A percentile compares a stretch with the other conserved stretches of the same genome.
Conservation (phyloP, 2,888 invertebrate genomes). For the Lumbricus terrestris region DNA sequence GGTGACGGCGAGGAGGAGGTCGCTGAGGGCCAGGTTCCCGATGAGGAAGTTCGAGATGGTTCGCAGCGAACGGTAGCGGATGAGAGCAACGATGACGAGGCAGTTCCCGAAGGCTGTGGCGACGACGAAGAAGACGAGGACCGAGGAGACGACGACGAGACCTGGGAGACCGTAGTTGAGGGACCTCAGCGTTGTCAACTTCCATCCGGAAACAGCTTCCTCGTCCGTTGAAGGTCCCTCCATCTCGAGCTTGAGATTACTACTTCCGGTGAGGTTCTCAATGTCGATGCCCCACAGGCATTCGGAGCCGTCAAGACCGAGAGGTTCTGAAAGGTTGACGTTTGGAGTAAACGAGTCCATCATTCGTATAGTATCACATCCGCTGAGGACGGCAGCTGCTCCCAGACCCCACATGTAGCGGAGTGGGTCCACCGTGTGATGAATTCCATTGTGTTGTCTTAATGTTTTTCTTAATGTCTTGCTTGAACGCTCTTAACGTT, state of each 20-base stretch:
- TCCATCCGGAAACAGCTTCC: not conserved
- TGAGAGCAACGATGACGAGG: slow-evolving; percentile 54
- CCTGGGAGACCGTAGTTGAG: slow-evolving; percentile 22
- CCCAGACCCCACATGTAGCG: not conserved
- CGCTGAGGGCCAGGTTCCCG: slow-evolving; percentile 58
- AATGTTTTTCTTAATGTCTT: not conserved
- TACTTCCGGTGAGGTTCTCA: not conserved
- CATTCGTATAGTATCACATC: not conserved
- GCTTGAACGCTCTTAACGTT: not conserved
- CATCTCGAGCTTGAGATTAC: not conserved
- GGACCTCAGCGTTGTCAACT: not conserved
- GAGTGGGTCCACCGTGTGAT: not conserved
- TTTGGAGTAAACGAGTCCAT: not conserved
- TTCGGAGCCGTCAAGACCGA: not conserved
- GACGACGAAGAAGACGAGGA: slow-evolving; percentile 23
- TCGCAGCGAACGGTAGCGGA: slow-evolving; percentile 44
- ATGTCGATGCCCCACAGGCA: not conserved
- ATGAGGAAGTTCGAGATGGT: slow-evolving; percentile 59
- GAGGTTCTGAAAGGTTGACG: not conserved
- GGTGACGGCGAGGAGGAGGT: slow-evolving; percentile 56
- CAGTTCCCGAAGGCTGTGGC: slow-evolving; percentile 46
- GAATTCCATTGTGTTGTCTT: not conserved
- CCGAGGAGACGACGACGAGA: slow-evolving; percentile 16
- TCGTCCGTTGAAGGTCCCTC: not conserved
- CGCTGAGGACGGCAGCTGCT: not conserved